These are phyloP conservation scores for Sialis lutaria DNA, from an alignment of 2,888 invertebrate genomes.

Conservation along the genomic window DNA sequence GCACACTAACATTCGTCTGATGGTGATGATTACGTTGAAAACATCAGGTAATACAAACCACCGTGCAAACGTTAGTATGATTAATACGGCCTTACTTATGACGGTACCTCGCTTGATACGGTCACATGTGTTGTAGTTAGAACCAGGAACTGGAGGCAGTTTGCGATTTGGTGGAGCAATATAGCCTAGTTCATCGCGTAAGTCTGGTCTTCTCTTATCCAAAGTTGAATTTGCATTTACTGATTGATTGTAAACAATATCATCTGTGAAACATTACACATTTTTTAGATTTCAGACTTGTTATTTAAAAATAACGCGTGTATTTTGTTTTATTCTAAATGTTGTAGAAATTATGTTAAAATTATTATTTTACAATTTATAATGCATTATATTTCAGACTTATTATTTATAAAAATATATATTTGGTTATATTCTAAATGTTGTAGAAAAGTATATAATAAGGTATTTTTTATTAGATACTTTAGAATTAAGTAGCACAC, in stretches of 20 bases:
- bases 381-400: no score
- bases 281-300: no score
- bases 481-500: no score
- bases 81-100: constrained; percentile 56
- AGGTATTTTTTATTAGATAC: no score
- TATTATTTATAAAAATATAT: no score
- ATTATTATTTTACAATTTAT: no score
- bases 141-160: constrained; percentile 80
- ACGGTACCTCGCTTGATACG: constrained; percentile 86
- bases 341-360: no score
- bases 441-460: no score
- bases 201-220: constrained; percentile 66
- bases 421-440: no score
- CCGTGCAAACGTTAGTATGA: constrained; percentile 13
- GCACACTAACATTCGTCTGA: constrained; percentile 4
- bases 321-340: no score
- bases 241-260: constrained; percentile 80
- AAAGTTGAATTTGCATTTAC: constrained; percentile 48
- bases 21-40: constrained; percentile 2
- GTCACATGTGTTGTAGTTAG: constrained; percentile 87
- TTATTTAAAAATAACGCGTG: no score
- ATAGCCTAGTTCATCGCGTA: constrained; percentile 79
- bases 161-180: constrained; percentile 87
- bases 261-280: constrained; percentile 37
- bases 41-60: background rate